Evolutionary conservation across 2,797 vertebrate genomes (phyloP), one percentile per base, ranked within the genome.

Genomic region (Chaetophractus vellerosus): DNA sequence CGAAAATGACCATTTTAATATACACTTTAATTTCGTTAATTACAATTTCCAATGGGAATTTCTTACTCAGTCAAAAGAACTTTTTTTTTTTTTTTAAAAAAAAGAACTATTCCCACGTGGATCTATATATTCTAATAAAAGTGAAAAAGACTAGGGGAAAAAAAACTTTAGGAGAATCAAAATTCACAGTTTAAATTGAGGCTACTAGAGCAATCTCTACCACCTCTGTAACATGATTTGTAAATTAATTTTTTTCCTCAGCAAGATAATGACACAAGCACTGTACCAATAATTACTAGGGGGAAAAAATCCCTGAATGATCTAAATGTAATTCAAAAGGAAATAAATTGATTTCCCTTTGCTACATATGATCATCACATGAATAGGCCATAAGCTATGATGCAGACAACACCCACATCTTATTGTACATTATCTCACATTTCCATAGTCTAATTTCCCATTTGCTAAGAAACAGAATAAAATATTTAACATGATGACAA

Each of bases 341-440:
- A 94, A 97, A 98, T 96, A 96, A 96, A 96, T 94, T 88, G 85
- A 97, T 98, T 98, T 98, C 95, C 79, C 68, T 94, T 97, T 96
- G 95, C 90, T 96, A 88, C 96, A 89, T 96, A 81, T 96, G 97
- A 98, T 96, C 97, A 97, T 96, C 97, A 81, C 86, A 0, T 90
- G 97, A 97, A 76, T 81, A 71, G 90, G 69, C 85, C 96, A 91
- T 94, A 98, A 95, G 93, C 86, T 93, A 85, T 92, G 90, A 95
- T 79, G 66, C 74, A 89, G 71, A 91, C 92, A 96, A 97, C 91
- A 94, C 83, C 76, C 66, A 78, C 38, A 50, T 88, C 57, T 86
- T 94, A 85, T 87, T 96, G 75, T 88, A 95, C 97, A 90, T 15
- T 52, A 97, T 69, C 57, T 96, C 88, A 93, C 55, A 83, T 98